Conservation (phyloP, 1,140 invertebrate genomes). For the Rhyacophila brunnea region DNA sequence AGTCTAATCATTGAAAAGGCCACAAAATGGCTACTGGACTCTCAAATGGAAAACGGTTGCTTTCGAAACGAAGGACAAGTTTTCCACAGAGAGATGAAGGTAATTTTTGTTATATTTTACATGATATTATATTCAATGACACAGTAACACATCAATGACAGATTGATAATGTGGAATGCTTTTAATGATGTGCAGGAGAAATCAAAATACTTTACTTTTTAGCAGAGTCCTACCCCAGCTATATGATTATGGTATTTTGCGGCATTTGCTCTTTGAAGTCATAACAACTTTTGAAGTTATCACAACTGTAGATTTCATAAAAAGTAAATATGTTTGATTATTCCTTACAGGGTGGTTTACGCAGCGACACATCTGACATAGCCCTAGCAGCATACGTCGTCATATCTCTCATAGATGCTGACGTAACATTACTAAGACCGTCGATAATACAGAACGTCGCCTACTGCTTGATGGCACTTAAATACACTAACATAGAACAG, state of each 20-base stretch:
- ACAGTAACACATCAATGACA: too few species aligned
- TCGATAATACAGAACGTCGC: conserved; percentile 54
- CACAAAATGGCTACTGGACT: conserved; percentile 68
- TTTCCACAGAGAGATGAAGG: conserved; percentile 75
- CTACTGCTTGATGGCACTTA: conserved; percentile 55
- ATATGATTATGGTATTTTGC: too few species aligned
- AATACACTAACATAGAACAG: conserved; percentile 30
- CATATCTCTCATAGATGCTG: conserved; percentile 62
- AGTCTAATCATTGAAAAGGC: conserved; percentile 56
- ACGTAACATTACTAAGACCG: conserved; percentile 42
- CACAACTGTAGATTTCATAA: too few species aligned
- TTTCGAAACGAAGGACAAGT: conserved; percentile 74
- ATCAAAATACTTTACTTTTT: too few species aligned
- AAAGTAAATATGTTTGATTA: too few species aligned
- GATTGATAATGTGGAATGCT: too few species aligned
- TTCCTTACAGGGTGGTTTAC: conserved; percentile 59
- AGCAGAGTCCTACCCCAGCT: too few species aligned
- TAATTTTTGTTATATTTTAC: conserved; percentile 39
- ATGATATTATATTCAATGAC: too few species aligned
- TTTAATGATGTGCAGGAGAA: too few species aligned
- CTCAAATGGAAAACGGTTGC: conserved; percentile 76
- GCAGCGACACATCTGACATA: conserved; percentile 59
- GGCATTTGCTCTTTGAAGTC: too few species aligned
- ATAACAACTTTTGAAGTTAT: too few species aligned
- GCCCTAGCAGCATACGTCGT: conserved; percentile 68